These are phyloP conservation scores for Pterocles orientalis DNA, from an alignment of 2,113 vertebrate species.

Conservation along the genomic window DNA sequence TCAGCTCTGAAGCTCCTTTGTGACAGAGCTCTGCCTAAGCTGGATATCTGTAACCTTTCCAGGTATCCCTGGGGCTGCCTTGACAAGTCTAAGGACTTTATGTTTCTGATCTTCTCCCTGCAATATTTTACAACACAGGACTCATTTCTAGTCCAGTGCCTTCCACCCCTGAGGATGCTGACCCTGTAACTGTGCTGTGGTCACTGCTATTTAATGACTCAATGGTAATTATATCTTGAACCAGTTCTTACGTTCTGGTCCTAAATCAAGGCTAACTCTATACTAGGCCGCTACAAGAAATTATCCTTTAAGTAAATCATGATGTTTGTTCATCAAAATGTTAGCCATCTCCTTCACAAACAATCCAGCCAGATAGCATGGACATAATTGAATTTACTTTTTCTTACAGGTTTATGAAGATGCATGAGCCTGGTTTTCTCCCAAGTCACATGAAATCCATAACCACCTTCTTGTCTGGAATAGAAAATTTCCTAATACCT, in stretches of 20 bases:
- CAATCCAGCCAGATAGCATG: not conserved
- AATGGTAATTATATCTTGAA: not conserved
- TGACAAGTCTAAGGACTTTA: not conserved
- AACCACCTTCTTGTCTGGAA: not conserved
- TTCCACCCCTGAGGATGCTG: not conserved
- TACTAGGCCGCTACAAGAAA: not conserved
- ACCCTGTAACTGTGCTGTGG: not conserved
- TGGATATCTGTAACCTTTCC: not conserved
- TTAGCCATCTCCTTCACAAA: not conserved
- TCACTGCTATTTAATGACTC: not conserved
- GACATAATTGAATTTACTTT: not conserved
- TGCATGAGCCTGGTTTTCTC: not conserved
- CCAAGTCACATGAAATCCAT: not conserved
- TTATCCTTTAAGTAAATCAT: not conserved
- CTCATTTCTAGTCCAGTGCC: not conserved
- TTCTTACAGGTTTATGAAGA: slow-evolving; percentile 27
- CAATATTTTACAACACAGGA: not conserved
- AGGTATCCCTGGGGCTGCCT: not conserved
- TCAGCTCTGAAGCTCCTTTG: not conserved
- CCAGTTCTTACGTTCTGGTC: not conserved
- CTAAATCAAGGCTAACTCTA: slow-evolving; percentile 6
- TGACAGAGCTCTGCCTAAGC: not conserved
- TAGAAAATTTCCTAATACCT: not conserved
- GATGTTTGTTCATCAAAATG: not conserved
- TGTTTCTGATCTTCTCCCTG: not conserved